Evolutionary conservation across 1,140 invertebrate species (phyloP).

Genomic region (Panulirus ornatus): DNA sequence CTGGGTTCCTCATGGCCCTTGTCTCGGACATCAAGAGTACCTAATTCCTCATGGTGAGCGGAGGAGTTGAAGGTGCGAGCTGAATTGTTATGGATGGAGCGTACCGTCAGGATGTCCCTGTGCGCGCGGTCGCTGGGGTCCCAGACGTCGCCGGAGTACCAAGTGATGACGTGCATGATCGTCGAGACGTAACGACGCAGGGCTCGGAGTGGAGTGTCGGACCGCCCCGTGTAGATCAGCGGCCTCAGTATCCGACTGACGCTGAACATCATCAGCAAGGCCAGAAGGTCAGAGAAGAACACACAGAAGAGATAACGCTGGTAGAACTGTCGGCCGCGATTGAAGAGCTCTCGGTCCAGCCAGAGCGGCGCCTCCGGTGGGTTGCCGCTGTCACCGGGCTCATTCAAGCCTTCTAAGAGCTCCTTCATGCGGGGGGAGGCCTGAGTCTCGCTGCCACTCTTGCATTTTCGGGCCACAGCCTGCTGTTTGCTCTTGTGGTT

Average conservation of each 20-base stretch:
- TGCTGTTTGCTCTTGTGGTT: no score
- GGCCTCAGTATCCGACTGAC: conserved; percentile 77
- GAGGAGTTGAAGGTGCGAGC: conserved; percentile 76
- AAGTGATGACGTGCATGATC: conserved; percentile 84
- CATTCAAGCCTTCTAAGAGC: conserved; percentile 45
- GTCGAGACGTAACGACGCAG: conserved; percentile 88
- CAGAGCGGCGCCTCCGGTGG: conserved; percentile 39
- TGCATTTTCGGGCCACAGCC: not conserved
- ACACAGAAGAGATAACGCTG: conserved; percentile 57
- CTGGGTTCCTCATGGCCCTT: conserved; percentile 24
- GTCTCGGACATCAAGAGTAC: conserved; percentile 77
- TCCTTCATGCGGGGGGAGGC: conserved; percentile 35
- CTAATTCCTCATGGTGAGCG: conserved; percentile 80
- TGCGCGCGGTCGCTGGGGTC: conserved; percentile 78
- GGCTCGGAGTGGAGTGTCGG: conserved; percentile 80
- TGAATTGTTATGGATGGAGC: conserved; percentile 78
- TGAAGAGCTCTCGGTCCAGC: conserved; percentile 57
- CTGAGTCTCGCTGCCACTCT: not conserved
- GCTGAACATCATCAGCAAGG: conserved; percentile 75
- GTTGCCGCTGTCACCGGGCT: conserved; percentile 63
- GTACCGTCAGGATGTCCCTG: conserved; percentile 79
- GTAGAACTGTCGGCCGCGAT: conserved; percentile 59
- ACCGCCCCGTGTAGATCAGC: conserved; percentile 79
- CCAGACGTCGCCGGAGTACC: conserved; percentile 85
- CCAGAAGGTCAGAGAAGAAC: conserved; percentile 59